A percentile compares a stretch with the other conserved stretches of the same genome.
Conservation (phyloP, 2,888 invertebrate species). For the Piscicola geometra region DNA sequence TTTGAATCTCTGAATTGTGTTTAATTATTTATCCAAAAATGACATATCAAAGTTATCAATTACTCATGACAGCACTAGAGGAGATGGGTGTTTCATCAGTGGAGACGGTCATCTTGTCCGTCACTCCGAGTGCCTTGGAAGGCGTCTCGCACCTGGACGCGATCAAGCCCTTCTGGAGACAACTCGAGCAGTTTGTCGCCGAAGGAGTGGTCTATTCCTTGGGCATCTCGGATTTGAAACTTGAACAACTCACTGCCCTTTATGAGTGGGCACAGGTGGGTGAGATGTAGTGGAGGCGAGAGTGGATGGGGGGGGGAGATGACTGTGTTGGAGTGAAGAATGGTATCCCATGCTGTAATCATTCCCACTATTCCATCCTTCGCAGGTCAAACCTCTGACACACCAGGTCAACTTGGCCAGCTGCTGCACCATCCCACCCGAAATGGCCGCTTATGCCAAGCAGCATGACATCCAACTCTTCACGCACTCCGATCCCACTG, state of each 20-base stretch:
- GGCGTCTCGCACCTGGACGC: conserved; percentile 43
- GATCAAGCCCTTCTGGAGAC: conserved; percentile 69
- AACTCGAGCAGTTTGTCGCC: conserved; percentile 69
- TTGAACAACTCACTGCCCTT: conserved; percentile 70
- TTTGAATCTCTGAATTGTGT: too few relatives aligned
- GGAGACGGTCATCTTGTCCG: conserved; percentile 77
- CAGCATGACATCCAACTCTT: conserved; percentile 84
- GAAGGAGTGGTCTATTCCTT: conserved; percentile 67
- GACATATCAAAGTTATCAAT: too few relatives aligned
- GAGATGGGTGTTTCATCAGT: conserved; percentile 69
- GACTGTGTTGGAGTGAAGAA: neutral
- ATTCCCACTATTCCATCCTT: neutral
- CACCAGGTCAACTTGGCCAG: conserved; percentile 87
- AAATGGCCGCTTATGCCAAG: conserved; percentile 81
- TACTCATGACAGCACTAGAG: conserved; percentile 64
- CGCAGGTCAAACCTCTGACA: conserved; percentile 73
- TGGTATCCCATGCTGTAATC: neutral
- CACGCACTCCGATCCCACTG: conserved; percentile 88
- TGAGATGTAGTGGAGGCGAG: neutral
- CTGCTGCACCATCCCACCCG: conserved; percentile 88
- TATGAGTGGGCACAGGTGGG: conserved; percentile 68
- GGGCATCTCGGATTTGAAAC: conserved; percentile 85
- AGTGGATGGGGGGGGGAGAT: too few relatives aligned
- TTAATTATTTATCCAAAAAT: too few relatives aligned
- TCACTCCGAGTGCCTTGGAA: conserved; percentile 53